Evolutionary conservation across 2,888 invertebrate genomes (phyloP).

Genomic region (Patella caerulea): DNA sequence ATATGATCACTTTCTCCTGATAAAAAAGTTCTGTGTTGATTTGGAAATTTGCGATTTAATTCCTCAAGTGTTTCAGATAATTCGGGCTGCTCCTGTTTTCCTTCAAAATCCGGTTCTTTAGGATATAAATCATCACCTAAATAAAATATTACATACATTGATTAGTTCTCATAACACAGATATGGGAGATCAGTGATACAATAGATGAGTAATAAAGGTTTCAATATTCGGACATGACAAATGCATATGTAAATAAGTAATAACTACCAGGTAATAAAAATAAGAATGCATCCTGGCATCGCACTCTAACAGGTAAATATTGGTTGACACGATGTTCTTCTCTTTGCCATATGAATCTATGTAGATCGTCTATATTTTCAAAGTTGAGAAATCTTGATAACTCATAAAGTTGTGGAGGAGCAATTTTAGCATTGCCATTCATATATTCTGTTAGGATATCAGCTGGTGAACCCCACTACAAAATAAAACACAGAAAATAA

Average conservation of each 20-base stretch:
- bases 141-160: too few species aligned
- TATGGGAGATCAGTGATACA: too few species aligned
- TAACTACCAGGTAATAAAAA: slow-evolving; percentile 61
- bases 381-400: slow-evolving; percentile 77
- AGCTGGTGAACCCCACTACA: slow-evolving; percentile 33
- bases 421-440: slow-evolving; percentile 71
- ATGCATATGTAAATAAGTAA: slow-evolving; percentile 36
- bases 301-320: slow-evolving; percentile 75
- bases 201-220: too few species aligned
- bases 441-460: slow-evolving; percentile 25
- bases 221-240: too few species aligned
- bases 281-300: slow-evolving; percentile 70
- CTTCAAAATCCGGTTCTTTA: slow-evolving; percentile 57
- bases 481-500: not conserved
- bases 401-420: slow-evolving; percentile 86
- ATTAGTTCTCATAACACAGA: not conserved
- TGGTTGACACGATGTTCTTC: slow-evolving; percentile 75
- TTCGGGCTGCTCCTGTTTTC: slow-evolving; percentile 40
- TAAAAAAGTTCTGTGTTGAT: slow-evolving; percentile 36
- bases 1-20: slow-evolving; percentile 13
- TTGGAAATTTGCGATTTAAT: slow-evolving; percentile 37
- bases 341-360: slow-evolving; percentile 76
- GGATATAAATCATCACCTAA: slow-evolving; percentile 70
- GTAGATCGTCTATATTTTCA: slow-evolving; percentile 75
- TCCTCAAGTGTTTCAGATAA: slow-evolving; percentile 51